Conservation (phyloP, 2,113 vertebrate genomes). For the Microcebus ravelobensis region DNA sequence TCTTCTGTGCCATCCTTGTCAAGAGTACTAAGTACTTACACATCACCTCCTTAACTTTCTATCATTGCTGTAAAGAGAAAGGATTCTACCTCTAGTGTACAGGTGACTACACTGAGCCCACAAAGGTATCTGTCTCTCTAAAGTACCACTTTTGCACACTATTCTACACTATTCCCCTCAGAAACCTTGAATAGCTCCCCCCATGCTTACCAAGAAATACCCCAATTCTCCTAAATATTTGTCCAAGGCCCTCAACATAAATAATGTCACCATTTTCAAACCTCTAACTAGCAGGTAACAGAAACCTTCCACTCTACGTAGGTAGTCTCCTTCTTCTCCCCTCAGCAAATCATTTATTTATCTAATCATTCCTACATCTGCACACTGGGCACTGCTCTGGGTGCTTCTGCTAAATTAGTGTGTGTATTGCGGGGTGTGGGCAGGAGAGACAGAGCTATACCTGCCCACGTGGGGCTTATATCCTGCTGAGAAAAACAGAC, state of each 20-base stretch:
- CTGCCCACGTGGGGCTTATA: neutral
- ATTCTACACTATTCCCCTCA: neutral
- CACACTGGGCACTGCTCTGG: neutral
- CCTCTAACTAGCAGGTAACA: neutral
- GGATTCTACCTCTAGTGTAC: neutral
- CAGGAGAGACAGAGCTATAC: neutral
- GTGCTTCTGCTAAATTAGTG: neutral
- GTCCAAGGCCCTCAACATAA: neutral
- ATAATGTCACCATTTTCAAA: slow-evolving; percentile 34
- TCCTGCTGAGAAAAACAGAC: neutral
- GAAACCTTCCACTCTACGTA: neutral
- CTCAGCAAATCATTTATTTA: neutral
- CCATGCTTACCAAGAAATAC: neutral
- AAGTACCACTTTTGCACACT: neutral
- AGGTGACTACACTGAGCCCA: neutral
- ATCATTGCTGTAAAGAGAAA: neutral
- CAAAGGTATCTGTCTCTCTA: neutral
- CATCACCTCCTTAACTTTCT: neutral
- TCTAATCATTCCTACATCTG: neutral
- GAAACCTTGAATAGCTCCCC: neutral
- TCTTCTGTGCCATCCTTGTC: neutral
- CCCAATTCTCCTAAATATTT: slow-evolving; percentile 23
- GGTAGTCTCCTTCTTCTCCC: neutral
- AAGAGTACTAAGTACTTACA: neutral
- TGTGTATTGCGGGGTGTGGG: neutral